These are phyloP conservation scores for Myiozetetes cayanensis DNA, from an alignment of 2,113 vertebrate genomes.

Conservation along the genomic window DNA sequence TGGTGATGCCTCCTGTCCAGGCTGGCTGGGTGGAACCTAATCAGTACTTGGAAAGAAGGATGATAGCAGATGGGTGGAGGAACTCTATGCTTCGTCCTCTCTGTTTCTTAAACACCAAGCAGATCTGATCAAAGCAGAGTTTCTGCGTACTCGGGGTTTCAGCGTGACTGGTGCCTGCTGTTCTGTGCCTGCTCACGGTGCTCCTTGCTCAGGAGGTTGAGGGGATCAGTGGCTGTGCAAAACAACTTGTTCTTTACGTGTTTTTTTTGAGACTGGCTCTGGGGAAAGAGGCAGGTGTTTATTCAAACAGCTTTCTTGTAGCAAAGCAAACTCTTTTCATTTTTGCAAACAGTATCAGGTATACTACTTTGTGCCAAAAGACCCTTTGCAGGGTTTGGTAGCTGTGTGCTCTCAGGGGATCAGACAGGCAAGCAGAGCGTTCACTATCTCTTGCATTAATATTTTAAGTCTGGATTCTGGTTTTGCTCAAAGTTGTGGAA, in stretches of 20 bases:
- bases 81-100: neutral
- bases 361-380: neutral
- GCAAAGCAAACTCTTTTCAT: neutral
- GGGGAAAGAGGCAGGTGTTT: neutral
- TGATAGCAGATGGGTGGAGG: neutral
- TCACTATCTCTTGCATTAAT: neutral
- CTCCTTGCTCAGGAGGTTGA: neutral
- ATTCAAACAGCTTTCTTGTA: neutral
- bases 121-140: neutral
- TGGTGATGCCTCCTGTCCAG: neutral
- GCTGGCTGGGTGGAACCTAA: neutral
- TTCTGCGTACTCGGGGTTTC: rapidly evolving
- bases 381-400: neutral
- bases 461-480: neutral
- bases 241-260: neutral
- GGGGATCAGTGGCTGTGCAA: neutral
- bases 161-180: neutral
- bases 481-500: neutral
- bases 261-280: neutral
- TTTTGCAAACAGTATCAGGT: neutral
- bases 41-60: neutral
- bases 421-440: neutral
- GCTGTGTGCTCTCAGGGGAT: neutral
- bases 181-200: neutral
- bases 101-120: neutral